Evolutionary conservation across 2,113 vertebrate species (phyloP), one percentile per base, ranked within the genome.

Genomic region (Bambusicola thoracicus): DNA sequence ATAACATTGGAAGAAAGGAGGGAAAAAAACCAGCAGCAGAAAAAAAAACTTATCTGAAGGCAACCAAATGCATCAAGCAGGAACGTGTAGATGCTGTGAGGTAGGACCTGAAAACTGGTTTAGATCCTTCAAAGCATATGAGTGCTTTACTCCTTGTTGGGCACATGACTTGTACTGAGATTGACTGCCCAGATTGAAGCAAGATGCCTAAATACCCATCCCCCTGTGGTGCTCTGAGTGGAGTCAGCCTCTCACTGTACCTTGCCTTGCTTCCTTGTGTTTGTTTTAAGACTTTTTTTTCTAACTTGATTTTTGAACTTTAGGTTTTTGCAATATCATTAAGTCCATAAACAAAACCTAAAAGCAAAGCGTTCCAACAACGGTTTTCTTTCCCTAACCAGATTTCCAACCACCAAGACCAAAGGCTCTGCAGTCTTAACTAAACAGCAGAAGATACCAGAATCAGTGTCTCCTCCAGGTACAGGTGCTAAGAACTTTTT

Each of bases 341-440:
- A 92, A 72, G 13, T 62, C 81, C 70, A 7, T 87, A 89, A 79
- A 49, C 84, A 72, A 66, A 95, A 25, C 51, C 36, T 48, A 53
- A 85, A 69, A 82, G 48, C 77, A 75, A 90, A 78, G 40, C 20
- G 3, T 92, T 89, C 75, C 92, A 95, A 27, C 78, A 46, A 15
- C 72, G 34, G 43, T 46, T 61, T 51, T 91, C 81, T 94, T 93
- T 38, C 53, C 81, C 74, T 91, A 91, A 89, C 70, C 77, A 92
- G 67, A 87, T 92, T 66, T 81, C 65, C 82, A 85, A 0, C 32
- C 51, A 85, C 30, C 2, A 20, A 78, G 83, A 87, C 59, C 70
- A 94, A 93, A 81, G 78, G 77, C 72, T 90, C 87, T 75, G 41
- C 70, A 88, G 69, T 48, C 58, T 83, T 92, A 89, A 78, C 43